Conservation (phyloP, 1,140 invertebrate species). For the Drosophila lacteicornis region DNA sequence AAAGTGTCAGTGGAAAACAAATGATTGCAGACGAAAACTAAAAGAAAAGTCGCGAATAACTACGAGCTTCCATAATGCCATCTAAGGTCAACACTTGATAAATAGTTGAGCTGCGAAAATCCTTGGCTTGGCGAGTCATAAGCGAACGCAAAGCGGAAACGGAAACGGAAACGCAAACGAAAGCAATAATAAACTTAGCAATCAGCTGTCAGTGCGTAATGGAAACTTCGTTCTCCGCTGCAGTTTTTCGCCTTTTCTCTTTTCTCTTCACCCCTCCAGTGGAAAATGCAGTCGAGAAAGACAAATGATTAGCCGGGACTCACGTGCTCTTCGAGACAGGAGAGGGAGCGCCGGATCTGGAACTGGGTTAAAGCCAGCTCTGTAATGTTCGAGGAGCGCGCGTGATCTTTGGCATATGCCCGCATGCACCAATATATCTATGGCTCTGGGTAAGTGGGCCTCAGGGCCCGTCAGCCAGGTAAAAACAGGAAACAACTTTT, state of each 20-base stretch:
- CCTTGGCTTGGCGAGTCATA: slow-evolving; percentile 54
- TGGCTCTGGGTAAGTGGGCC: slow-evolving; percentile 49
- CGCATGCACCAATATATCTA: slow-evolving; percentile 34
- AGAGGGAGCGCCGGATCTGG: slow-evolving; percentile 12
- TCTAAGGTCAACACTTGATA: slow-evolving; percentile 62
- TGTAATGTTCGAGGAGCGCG: slow-evolving; percentile 39
- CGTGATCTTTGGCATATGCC: slow-evolving; percentile 64
- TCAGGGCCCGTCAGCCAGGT: slow-evolving; percentile 45
- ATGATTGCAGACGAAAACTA: slow-evolving; percentile 44
- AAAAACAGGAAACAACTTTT: slow-evolving; percentile 59
- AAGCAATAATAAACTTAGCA: slow-evolving; percentile 67
- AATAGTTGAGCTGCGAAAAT: slow-evolving; percentile 49
- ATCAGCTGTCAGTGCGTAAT: slow-evolving; percentile 67
- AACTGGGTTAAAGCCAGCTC: slow-evolving; percentile 55
- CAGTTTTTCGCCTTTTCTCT: slow-evolving; percentile 11
- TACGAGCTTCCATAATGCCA: slow-evolving; percentile 38
- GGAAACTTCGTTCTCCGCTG: slow-evolving; percentile 44
- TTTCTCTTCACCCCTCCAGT: background rate
- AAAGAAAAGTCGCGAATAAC: slow-evolving; percentile 3
- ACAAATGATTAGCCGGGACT: slow-evolving; percentile 61
- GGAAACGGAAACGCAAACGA: slow-evolving; percentile 37
- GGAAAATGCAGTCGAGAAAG: slow-evolving; percentile 55
- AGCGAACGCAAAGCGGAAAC: slow-evolving; percentile 49
- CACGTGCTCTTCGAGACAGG: slow-evolving; percentile 29
- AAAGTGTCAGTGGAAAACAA: slow-evolving; percentile 53